Evolutionary conservation across 2,888 invertebrate species (phyloP).

Genomic region (Agrotis clavis): DNA sequence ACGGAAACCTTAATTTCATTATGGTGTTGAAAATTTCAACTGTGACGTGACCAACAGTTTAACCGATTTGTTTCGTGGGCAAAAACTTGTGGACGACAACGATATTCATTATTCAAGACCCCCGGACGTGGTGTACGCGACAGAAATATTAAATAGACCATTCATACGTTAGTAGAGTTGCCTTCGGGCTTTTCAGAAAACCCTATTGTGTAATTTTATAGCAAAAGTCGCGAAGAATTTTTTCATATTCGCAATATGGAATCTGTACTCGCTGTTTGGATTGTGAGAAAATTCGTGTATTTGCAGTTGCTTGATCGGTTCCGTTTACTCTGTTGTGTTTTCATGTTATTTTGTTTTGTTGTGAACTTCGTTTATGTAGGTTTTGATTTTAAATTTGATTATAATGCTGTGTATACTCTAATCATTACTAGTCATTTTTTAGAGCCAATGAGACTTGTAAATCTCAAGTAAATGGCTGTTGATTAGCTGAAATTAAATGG

Average conservation of each 20-base stretch:
- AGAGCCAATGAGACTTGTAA: too few species aligned
- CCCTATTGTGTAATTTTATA: constrained; percentile 42
- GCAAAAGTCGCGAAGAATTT: constrained; percentile 13
- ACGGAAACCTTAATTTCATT: constrained; percentile 28
- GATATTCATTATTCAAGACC: constrained; percentile 70
- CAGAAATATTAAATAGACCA: constrained; percentile 70
- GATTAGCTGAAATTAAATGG: too few species aligned
- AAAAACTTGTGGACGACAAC: constrained; percentile 63
- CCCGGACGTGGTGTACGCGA: constrained; percentile 71
- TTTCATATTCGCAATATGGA: constrained; percentile 16
- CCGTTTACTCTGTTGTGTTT: constrained; percentile 11
- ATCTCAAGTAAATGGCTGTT: not conserved
- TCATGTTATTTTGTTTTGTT: not conserved
- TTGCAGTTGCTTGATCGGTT: constrained; percentile 12
- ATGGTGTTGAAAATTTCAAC: constrained; percentile 31
- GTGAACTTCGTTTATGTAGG: not conserved
- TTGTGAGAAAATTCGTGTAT: constrained; percentile 25
- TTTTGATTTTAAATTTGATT: not conserved
- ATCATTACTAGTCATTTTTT: not conserved
- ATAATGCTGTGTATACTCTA: not conserved
- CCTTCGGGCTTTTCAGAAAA: constrained; percentile 43
- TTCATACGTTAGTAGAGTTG: constrained; percentile 51
- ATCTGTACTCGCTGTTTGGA: constrained; percentile 9
- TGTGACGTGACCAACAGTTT: constrained; percentile 26
- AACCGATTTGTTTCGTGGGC: constrained; percentile 27